phyloP scores from a whole-genome alignment of 2,888 invertebrate species.

The Habrosyne pyritoides region DNA sequence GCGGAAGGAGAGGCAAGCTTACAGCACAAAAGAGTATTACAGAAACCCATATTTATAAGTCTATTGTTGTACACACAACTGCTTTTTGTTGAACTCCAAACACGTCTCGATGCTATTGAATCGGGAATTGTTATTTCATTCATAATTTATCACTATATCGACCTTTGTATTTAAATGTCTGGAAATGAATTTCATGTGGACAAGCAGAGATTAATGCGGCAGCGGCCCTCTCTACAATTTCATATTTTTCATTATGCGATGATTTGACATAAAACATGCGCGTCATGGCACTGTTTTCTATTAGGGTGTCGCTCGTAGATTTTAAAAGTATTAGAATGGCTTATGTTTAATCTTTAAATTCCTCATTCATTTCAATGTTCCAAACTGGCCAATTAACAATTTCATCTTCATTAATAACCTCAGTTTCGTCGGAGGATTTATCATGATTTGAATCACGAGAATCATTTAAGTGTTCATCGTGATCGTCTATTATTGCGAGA shows the following conservation, averaged over 20 bases:
- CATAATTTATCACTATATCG: slow-evolving; percentile 77
- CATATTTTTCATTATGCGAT: slow-evolving; percentile 73
- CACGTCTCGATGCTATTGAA: slow-evolving; percentile 62
- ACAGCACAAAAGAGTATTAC: slow-evolving; percentile 60
- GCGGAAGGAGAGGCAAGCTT: slow-evolving; percentile 46
- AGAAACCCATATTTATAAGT: slow-evolving; percentile 75
- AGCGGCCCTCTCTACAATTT: slow-evolving; percentile 52
- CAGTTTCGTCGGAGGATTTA: slow-evolving; percentile 29
- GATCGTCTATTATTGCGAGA: slow-evolving; percentile 40
- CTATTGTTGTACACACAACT: slow-evolving; percentile 68
- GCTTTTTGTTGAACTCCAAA: slow-evolving; percentile 65
- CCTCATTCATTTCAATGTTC: slow-evolving; percentile 16
- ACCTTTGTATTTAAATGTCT: slow-evolving; percentile 76
- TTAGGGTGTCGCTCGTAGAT: slow-evolving; percentile 48
- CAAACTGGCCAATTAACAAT: slow-evolving; percentile 11
- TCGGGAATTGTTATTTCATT: slow-evolving; percentile 69
- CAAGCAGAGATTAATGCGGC: slow-evolving; percentile 63
- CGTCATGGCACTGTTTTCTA: slow-evolving; percentile 66
- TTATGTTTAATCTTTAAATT: slow-evolving; percentile 18
- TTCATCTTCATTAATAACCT: slow-evolving; percentile 23
- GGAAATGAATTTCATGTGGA: slow-evolving; percentile 64
- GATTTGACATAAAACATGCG: slow-evolving; percentile 73
- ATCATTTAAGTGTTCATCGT: slow-evolving; percentile 36
- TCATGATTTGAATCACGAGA: slow-evolving; percentile 39
- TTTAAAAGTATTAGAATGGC: slow-evolving; percentile 39